These are phyloP conservation scores for Liasis olivaceus DNA, from an alignment of 2,797 vertebrate species.

Conservation along the genomic window DNA sequence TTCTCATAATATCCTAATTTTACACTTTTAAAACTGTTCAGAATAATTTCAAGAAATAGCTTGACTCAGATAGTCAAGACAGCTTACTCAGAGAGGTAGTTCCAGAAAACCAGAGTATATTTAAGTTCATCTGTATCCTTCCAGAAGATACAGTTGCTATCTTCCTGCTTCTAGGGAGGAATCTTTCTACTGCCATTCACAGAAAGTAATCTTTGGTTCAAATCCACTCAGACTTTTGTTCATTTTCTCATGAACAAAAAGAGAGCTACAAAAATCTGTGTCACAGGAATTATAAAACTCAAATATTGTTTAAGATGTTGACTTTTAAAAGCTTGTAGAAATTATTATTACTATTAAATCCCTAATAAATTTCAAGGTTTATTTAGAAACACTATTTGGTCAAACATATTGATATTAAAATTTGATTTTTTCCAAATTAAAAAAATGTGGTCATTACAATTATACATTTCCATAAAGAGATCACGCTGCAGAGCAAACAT, in stretches of 20 bases:
- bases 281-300: neutral
- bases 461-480: neutral
- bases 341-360: neutral
- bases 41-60: neutral
- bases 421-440: neutral
- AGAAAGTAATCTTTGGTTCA: neutral
- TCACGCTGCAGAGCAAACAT: slow-evolving; percentile 27
- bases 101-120: neutral
- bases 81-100: neutral
- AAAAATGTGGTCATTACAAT: neutral
- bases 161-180: neutral
- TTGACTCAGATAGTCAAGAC: neutral
- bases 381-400: neutral
- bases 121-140: neutral
- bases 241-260: neutral
- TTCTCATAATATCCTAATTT: neutral
- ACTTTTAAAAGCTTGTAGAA: neutral
- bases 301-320: neutral
- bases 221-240: neutral
- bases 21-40: neutral
- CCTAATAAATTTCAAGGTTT: neutral
- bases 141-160: neutral
- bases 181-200: neutral
- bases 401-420: neutral
- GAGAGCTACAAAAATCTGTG: neutral